These are phyloP conservation scores for Sapayoa aenigma DNA, from an alignment of 2,113 vertebrate species.

Conservation along the genomic window DNA sequence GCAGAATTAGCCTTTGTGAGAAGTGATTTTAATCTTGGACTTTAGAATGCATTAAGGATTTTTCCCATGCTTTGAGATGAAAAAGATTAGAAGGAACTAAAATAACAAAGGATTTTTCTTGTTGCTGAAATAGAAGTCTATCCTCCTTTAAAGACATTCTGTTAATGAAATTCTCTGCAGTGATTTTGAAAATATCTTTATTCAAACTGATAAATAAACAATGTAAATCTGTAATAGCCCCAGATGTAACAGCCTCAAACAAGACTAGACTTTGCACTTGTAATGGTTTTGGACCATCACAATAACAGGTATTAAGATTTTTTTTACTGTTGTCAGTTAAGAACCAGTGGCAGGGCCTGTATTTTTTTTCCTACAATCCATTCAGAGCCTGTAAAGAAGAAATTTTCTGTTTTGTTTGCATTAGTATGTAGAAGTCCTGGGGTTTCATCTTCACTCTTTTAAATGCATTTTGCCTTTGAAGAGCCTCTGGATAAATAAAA, in stretches of 20 bases:
- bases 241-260: background rate
- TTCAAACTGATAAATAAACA: background rate
- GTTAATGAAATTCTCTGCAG: conserved; percentile 2
- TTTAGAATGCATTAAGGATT: background rate
- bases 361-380: background rate
- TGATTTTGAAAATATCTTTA: background rate
- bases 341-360: background rate
- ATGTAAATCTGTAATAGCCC: background rate
- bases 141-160: background rate
- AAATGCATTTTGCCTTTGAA: background rate
- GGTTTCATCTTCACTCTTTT: background rate
- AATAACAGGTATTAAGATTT: background rate
- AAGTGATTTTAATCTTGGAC: conserved; percentile 23
- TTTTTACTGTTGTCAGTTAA: background rate
- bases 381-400: background rate
- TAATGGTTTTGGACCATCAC: background rate
- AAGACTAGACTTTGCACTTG: background rate
- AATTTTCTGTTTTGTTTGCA: background rate
- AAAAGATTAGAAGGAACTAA: background rate
- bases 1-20: conserved; percentile 3
- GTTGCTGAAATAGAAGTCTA: background rate
- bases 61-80: background rate
- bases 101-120: background rate
- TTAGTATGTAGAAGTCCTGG: background rate
- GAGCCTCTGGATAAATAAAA: background rate